These are phyloP conservation scores for Amblyornis subalaris DNA, from an alignment of 2,113 vertebrate genomes.

Conservation along the genomic window DNA sequence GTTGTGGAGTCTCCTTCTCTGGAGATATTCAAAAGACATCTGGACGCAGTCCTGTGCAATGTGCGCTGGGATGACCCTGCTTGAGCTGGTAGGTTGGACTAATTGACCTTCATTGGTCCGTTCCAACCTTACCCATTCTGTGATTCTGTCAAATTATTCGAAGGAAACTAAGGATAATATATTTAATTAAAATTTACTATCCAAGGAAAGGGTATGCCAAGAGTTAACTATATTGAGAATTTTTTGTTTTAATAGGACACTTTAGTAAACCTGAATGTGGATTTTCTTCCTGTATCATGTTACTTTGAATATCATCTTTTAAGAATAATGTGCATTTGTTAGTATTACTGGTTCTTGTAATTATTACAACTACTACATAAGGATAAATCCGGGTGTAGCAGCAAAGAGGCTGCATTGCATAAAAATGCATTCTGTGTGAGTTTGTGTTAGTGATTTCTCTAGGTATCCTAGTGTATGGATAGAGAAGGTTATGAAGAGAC, in stretches of 20 bases:
- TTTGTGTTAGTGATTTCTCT: background rate
- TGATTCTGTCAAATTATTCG: background rate
- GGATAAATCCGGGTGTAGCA: background rate
- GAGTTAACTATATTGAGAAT: background rate
- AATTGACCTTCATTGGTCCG: background rate
- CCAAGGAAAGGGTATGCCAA: background rate
- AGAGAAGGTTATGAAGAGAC: background rate
- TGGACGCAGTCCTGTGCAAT: too few relatives aligned
- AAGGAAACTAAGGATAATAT: background rate
- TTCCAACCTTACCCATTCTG: background rate
- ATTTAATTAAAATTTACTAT: background rate
- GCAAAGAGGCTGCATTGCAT: background rate
- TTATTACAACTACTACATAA: background rate
- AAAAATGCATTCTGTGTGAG: background rate
- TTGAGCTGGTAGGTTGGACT: background rate
- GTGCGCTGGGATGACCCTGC: background rate
- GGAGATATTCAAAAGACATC: background rate
- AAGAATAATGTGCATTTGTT: background rate
- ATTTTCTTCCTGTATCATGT: background rate
- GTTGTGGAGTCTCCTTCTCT: background rate
- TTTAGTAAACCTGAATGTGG: background rate
- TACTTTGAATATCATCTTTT: background rate
- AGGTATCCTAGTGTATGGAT: background rate
- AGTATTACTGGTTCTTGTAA: background rate
- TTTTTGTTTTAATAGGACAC: background rate